A percentile compares a stretch with the other conserved stretches of the same genome.
Conservation (phyloP, 2,797 vertebrate genomes). For the Poeciliopsis presidionis region DNA sequence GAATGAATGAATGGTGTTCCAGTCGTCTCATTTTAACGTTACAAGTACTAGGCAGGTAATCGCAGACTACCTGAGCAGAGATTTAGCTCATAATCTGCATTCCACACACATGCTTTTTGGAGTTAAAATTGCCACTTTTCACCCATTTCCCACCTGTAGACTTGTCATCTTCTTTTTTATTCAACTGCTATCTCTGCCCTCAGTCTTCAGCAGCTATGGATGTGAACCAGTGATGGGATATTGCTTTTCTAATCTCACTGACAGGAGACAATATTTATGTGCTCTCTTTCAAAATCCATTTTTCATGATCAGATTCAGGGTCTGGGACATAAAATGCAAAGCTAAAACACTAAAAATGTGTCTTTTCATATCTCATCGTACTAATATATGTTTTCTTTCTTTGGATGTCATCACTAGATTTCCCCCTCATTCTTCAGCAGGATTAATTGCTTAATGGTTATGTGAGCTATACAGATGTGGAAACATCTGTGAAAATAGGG, state of each 20-base stretch:
- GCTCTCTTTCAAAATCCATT: constrained; percentile 81
- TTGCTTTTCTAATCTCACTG: constrained; percentile 85
- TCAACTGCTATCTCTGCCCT: constrained; percentile 30
- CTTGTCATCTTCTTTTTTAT: constrained; percentile 9
- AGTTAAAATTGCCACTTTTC: constrained; percentile 3
- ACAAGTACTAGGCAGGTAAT: neutral
- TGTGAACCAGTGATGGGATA: constrained; percentile 69
- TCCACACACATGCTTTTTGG: neutral
- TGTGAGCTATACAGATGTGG: neutral
- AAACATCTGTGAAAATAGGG: neutral
- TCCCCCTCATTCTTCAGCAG: neutral
- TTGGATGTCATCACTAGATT: neutral
- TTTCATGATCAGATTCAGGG: constrained; percentile 53
- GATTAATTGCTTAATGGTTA: neutral
- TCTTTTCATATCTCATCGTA: neutral
- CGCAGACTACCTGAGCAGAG: neutral
- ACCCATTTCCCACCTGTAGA: constrained; percentile 44
- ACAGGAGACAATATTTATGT: constrained; percentile 79
- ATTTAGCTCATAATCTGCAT: neutral
- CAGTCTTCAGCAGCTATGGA: constrained; percentile 50
- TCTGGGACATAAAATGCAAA: constrained; percentile 40
- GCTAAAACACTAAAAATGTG: constrained; percentile 30
- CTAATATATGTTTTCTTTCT: neutral
- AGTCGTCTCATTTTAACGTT: neutral
- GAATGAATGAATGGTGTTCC: neutral